phyloP scores from a whole-genome alignment of 2,113 vertebrate genomes.

The Potamarius usumacintae region DNA sequence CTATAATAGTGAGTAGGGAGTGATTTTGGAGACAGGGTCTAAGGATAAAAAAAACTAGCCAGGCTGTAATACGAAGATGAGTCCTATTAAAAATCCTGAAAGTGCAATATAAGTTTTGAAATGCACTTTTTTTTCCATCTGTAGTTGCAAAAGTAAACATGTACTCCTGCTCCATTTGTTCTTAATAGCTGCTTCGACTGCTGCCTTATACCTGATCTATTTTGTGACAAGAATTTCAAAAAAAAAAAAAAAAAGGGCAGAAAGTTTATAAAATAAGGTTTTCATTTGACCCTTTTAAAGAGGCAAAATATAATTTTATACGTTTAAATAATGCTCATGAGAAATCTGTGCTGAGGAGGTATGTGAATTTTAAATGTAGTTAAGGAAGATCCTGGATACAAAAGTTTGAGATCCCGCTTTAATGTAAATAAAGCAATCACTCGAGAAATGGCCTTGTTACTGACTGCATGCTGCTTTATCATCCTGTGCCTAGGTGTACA shows the following conservation, averaged over 20 bases:
- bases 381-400: background rate
- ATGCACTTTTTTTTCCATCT: background rate
- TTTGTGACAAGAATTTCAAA: background rate
- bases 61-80: background rate
- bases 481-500: conserved; percentile 51
- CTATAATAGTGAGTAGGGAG: too few species aligned
- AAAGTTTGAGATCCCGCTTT: background rate
- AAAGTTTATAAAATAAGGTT: too few species aligned
- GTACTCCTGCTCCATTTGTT: background rate
- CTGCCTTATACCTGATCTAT: background rate
- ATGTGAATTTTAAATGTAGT: background rate
- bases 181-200: background rate
- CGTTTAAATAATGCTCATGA: background rate
- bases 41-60: background rate
- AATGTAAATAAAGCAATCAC: background rate
- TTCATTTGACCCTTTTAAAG: background rate
- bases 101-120: too few species aligned
- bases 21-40: too few species aligned
- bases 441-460: background rate
- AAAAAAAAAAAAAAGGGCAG: background rate
- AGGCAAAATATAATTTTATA: background rate
- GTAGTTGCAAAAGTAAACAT: background rate
- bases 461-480: background rate
- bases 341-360: background rate
- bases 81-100: background rate